phyloP scores from a whole-genome alignment of 2,888 invertebrate species.

The Alloscopus bannaensis region DNA sequence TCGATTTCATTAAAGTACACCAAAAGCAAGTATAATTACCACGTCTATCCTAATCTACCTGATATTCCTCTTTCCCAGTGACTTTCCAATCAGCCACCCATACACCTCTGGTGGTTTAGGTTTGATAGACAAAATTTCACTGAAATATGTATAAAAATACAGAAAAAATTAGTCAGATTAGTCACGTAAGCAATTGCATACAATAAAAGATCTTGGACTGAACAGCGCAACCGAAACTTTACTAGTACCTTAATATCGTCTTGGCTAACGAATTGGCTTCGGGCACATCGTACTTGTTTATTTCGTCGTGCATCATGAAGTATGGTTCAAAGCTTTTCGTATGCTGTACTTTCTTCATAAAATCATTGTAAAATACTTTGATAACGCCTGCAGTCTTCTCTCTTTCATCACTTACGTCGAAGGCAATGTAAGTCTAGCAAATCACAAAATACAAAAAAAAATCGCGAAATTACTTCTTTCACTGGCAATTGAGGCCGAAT shows the following conservation, averaged over 20 bases:
- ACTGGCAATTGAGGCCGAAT: no score
- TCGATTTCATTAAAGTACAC: not conserved
- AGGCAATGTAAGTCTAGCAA: not conserved
- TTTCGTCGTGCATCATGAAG: slow-evolving; percentile 22
- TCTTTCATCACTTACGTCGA: slow-evolving; percentile 11
- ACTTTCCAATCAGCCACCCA: slow-evolving; percentile 20
- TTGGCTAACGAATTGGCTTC: not conserved
- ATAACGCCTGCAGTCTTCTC: slow-evolving; percentile 22
- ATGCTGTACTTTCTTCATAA: not conserved
- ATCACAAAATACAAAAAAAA: not conserved
- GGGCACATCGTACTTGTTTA: not conserved
- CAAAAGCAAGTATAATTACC: not conserved
- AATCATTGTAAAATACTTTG: not conserved
- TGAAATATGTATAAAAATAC: not conserved
- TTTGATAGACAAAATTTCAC: not conserved
- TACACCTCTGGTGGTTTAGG: slow-evolving; percentile 16
- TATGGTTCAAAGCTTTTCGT: not conserved
- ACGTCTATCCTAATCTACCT: not conserved
- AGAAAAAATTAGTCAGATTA: not conserved
- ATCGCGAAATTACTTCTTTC: no score
- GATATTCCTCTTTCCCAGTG: not conserved
- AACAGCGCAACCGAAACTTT: not conserved
- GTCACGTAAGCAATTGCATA: not conserved
- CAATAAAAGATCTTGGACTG: no score
- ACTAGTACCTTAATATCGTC: not conserved